Evolutionary conservation across 2,888 invertebrate genomes (phyloP).

Genomic region (Brachypalpus laphriformis): DNA sequence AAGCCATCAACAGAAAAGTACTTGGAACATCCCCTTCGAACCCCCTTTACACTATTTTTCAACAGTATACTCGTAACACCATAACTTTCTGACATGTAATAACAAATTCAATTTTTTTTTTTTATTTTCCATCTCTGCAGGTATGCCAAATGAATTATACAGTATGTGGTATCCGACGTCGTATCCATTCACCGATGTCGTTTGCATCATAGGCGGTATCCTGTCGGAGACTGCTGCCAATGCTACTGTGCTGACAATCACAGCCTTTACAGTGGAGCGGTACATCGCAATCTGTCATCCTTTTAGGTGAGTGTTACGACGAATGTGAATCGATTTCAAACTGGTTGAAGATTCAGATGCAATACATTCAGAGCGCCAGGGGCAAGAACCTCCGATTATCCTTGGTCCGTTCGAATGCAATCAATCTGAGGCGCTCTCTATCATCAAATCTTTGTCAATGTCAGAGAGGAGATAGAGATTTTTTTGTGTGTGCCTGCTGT

Average conservation of each 20-base stretch:
- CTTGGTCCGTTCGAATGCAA: conserved; percentile 50
- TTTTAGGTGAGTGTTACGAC: conserved; percentile 83
- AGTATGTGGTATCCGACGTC: conserved; percentile 89
- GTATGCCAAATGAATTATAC: conserved; percentile 91
- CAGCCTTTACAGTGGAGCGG: conserved; percentile 94
- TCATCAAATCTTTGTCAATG: conserved; percentile 28
- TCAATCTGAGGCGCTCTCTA: conserved; percentile 51
- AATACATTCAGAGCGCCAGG: background rate
- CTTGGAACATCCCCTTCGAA: background rate
- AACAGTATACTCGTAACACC: background rate
- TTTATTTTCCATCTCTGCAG: conserved; percentile 79
- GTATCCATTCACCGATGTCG: conserved; percentile 89
- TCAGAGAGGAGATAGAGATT: background rate
- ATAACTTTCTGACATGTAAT: conserved; percentile 63
- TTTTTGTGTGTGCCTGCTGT: conserved; percentile 20
- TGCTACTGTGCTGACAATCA: conserved; percentile 93
- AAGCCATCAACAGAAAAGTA: conserved; percentile 34
- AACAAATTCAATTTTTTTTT: conserved; percentile 27
- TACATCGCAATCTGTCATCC: conserved; percentile 95
- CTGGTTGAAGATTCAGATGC: conserved; percentile 4
- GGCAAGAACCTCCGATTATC: conserved; percentile 34
- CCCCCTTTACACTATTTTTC: background rate
- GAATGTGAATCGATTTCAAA: background rate
- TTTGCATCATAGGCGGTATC: conserved; percentile 89
- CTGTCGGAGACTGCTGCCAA: conserved; percentile 94